phyloP scores from a whole-genome alignment of 2,113 vertebrate species.

The Neofelis nebulosa region DNA sequence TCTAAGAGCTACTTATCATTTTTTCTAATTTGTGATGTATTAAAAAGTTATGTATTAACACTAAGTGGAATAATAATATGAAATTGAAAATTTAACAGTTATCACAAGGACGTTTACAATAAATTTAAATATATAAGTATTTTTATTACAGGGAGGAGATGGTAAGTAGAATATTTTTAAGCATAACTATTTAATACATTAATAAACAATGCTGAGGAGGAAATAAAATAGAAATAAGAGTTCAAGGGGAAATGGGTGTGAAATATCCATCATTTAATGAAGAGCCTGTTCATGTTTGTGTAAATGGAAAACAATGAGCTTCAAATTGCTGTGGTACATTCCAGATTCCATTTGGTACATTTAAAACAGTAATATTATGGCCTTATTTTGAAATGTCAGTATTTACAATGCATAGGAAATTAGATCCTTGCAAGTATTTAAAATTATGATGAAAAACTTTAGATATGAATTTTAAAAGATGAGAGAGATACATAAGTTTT shows the following conservation, averaged over 20 bases:
- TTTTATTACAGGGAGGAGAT: background rate
- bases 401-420: background rate
- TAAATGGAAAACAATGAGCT: background rate
- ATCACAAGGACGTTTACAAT: background rate
- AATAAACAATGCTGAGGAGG: background rate
- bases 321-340: background rate
- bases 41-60: background rate
- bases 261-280: background rate
- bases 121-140: background rate
- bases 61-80: background rate
- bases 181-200: background rate
- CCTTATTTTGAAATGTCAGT: background rate
- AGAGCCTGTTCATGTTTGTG: background rate
- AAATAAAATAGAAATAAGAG: background rate
- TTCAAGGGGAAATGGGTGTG: background rate
- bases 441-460: conserved; percentile 16
- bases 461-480: background rate
- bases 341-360: background rate
- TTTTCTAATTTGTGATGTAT: background rate
- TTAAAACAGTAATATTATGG: background rate
- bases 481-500: background rate
- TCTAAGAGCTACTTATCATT: background rate
- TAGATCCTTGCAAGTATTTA: background rate
- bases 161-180: background rate
- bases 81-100: background rate